These are phyloP conservation scores for Oegoconia quadripuncta DNA, from an alignment of 2,888 invertebrate genomes.

Conservation along the genomic window DNA sequence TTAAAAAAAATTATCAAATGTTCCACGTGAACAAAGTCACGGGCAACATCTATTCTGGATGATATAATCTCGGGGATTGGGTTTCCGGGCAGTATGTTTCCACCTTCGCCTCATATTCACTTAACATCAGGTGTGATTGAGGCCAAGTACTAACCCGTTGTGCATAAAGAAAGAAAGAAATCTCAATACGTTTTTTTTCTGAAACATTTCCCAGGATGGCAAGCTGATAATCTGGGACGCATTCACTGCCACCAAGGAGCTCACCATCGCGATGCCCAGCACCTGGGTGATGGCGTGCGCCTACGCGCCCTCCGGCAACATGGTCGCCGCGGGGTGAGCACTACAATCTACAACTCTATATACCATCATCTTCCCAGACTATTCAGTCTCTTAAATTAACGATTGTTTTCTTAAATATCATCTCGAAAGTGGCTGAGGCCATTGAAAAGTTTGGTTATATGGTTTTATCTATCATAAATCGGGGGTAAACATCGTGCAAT, in stretches of 20 bases:
- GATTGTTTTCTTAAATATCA: too few relatives aligned
- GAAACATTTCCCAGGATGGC: constrained; percentile 94
- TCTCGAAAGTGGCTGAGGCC: too few relatives aligned
- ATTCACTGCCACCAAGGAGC: constrained; percentile 97
- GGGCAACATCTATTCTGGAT: background rate
- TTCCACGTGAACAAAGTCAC: too few relatives aligned
- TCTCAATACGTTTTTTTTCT: too few relatives aligned
- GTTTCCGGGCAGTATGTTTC: background rate
- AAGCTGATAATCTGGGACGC: constrained; percentile 99
- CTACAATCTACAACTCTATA: background rate
- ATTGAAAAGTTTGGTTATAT: too few relatives aligned
- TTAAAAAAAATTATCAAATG: too few relatives aligned
- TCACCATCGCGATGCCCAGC: constrained; percentile 97
- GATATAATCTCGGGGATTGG: background rate
- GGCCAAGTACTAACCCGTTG: too few relatives aligned
- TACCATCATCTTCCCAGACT: too few relatives aligned
- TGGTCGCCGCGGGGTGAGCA: constrained; percentile 90
- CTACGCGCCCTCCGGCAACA: constrained; percentile 94
- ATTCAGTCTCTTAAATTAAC: too few relatives aligned
- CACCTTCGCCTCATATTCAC: background rate
- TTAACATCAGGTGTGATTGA: background rate
- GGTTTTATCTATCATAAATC: too few relatives aligned
- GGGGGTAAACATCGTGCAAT: too few relatives aligned
- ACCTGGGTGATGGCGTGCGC: constrained; percentile 99
- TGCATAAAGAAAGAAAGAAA: too few relatives aligned